Evolutionary conservation across 92 coral and sea anemone genomes (phyloP).

Genomic region (Meandrina meandrites): DNA sequence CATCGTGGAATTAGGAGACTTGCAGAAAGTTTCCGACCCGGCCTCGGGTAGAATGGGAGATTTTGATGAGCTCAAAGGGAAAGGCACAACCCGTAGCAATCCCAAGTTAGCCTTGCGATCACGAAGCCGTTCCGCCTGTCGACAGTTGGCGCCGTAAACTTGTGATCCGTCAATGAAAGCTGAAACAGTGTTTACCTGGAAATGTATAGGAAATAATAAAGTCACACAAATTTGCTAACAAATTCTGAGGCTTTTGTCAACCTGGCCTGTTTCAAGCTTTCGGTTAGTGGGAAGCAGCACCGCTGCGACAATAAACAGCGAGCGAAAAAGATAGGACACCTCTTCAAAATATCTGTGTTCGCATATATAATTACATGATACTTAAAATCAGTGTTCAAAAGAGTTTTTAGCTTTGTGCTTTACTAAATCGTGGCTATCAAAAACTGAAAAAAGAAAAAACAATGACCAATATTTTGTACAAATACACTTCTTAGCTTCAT

Average conservation of each 20-base stretch:
- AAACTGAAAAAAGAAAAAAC: too few species aligned
- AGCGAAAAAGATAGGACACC: too few species aligned
- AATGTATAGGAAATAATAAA: not conserved
- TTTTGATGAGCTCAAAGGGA: constrained; percentile 31
- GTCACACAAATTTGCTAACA: not conserved
- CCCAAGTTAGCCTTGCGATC: constrained; percentile 35
- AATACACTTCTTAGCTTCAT: too few species aligned
- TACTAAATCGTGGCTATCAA: too few species aligned
- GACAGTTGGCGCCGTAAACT: constrained; percentile 43
- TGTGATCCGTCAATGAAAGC: constrained; percentile 68
- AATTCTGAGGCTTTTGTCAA: not conserved
- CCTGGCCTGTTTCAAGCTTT: too few species aligned
- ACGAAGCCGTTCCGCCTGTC: constrained; percentile 23
- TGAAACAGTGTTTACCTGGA: constrained; percentile 45
- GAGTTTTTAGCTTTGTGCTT: too few species aligned
- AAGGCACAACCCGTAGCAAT: constrained; percentile 10
- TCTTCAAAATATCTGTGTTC: too few species aligned
- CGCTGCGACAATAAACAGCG: too few species aligned
- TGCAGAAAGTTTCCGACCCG: constrained; percentile 23
- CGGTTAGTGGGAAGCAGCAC: too few species aligned
- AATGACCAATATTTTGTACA: too few species aligned
- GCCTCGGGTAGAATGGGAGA: constrained; percentile 32
- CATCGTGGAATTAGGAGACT: constrained; percentile 7
- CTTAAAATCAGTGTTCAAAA: too few species aligned
- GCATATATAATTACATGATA: too few species aligned